Conservation (phyloP, 2,113 vertebrate genomes). For the Bufo bufo region DNA sequence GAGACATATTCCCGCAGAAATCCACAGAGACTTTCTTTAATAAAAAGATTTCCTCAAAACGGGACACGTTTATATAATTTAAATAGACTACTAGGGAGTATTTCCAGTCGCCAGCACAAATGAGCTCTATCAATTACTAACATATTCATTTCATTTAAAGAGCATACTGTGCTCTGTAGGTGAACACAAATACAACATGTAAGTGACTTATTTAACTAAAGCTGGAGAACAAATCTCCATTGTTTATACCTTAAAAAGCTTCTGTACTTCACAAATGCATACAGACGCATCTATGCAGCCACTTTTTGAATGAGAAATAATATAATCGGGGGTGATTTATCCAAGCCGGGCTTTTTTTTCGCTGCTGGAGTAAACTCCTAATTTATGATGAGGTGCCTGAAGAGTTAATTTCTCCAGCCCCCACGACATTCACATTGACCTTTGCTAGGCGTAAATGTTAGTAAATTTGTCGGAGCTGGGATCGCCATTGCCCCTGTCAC, state of each 20-base stretch:
- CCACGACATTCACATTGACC: too few relatives aligned
- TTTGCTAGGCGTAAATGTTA: too few relatives aligned
- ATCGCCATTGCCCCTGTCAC: too few relatives aligned
- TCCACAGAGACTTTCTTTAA: not conserved
- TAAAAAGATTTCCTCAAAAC: constrained; percentile 33
- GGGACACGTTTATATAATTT: constrained; percentile 21
- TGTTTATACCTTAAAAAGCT: not conserved
- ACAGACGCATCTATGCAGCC: not conserved
- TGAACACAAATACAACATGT: constrained; percentile 9
- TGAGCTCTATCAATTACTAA: constrained; percentile 27
- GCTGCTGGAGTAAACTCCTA: too few relatives aligned
- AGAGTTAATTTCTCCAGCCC: too few relatives aligned
- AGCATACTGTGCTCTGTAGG: not conserved
- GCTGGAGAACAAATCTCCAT: not conserved
- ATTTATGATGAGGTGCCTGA: too few relatives aligned
- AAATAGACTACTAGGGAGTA: constrained; percentile 1
- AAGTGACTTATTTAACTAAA: not conserved
- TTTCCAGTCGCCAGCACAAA: constrained; percentile 13
- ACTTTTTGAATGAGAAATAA: not conserved
- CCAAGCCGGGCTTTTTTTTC: too few relatives aligned
- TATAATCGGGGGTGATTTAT: too few relatives aligned
- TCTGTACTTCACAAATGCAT: not conserved
- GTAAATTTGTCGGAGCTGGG: too few relatives aligned
- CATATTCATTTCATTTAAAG: not conserved
- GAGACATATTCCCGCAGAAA: constrained; percentile 12